Percentiles rank a stretch among this genome's conserved stretches.
Evolutionary conservation across 2,797 vertebrate species (phyloP).

Genomic region (Eulemur albifrons): DNA sequence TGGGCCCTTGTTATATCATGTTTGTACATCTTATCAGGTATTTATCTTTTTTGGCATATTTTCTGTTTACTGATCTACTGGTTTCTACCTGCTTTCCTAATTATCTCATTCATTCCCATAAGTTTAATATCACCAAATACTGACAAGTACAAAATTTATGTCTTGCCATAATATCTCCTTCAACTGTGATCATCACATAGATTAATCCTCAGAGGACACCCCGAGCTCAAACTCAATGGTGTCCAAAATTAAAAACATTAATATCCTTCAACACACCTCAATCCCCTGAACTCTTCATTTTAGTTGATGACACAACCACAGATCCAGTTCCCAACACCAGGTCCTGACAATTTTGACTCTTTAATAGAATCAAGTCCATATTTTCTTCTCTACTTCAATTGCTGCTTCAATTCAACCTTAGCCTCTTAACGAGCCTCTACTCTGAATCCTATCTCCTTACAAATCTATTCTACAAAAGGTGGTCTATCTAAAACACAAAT

Average conservation of each 20-base stretch:
- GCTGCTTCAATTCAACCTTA: not conserved
- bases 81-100: not conserved
- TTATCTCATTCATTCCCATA: not conserved
- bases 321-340: not conserved
- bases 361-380: not conserved
- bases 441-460: not conserved
- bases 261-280: not conserved
- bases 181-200: not conserved
- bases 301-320: not conserved
- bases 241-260: not conserved
- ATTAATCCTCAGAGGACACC: not conserved
- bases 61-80: not conserved
- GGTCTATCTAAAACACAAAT: not conserved
- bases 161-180: not conserved
- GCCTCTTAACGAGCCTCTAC: not conserved
- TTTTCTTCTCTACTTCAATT: not conserved
- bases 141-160: not conserved
- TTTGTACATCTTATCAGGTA: not conserved
- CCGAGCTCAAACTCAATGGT: not conserved
- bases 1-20: not conserved
- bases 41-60: not conserved
- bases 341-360: not conserved
- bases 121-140: not conserved
- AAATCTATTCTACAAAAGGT: not conserved
- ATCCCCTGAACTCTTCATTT: not conserved